Percentiles rank a stretch among this genome's conserved stretches.
phyloP scores from a whole-genome alignment of 1,140 invertebrate genomes.

The Drosophila auraria region DNA sequence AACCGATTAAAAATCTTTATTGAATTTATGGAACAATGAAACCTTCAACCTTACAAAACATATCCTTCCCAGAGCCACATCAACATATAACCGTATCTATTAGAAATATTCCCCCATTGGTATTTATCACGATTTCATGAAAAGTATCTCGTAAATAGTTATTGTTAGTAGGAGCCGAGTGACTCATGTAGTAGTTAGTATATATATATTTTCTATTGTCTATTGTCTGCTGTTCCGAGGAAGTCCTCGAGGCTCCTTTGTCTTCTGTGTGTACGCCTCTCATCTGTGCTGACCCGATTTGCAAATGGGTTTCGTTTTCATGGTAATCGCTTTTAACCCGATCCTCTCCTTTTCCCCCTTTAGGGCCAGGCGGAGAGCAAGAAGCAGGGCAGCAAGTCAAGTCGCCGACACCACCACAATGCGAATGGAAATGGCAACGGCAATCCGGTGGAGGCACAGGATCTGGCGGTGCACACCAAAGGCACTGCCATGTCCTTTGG shows the following conservation, averaged over 20 bases:
- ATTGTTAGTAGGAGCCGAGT: constrained; percentile 23
- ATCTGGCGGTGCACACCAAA: constrained; percentile 74
- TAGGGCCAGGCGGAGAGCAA: constrained; percentile 85
- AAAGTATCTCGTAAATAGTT: constrained; percentile 49
- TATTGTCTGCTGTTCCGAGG: constrained; percentile 32
- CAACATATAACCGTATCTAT: neutral
- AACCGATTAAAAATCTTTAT: neutral
- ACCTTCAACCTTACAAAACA: too few species aligned
- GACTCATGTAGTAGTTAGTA: constrained; percentile 36
- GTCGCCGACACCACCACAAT: constrained; percentile 60
- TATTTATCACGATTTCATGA: constrained; percentile 19
- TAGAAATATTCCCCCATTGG: constrained; percentile 3
- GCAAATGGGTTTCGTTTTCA: constrained; percentile 48
- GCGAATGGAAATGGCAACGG: constrained; percentile 48
- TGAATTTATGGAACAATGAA: neutral
- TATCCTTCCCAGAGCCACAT: neutral
- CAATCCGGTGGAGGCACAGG: constrained; percentile 40
- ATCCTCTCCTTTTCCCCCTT: neutral
- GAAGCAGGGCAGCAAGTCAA: constrained; percentile 68
- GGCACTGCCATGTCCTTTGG: constrained; percentile 86
- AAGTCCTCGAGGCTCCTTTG: constrained; percentile 41
- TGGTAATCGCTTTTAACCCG: constrained; percentile 46
- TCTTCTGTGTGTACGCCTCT: constrained; percentile 38
- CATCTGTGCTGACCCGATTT: constrained; percentile 64
- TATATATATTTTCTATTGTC: constrained; percentile 31